Percentiles rank a stretch among this genome's conserved stretches.
Evolutionary conservation across 1,140 invertebrate genomes (phyloP).

Genomic region (Drosophila miranda): DNA sequence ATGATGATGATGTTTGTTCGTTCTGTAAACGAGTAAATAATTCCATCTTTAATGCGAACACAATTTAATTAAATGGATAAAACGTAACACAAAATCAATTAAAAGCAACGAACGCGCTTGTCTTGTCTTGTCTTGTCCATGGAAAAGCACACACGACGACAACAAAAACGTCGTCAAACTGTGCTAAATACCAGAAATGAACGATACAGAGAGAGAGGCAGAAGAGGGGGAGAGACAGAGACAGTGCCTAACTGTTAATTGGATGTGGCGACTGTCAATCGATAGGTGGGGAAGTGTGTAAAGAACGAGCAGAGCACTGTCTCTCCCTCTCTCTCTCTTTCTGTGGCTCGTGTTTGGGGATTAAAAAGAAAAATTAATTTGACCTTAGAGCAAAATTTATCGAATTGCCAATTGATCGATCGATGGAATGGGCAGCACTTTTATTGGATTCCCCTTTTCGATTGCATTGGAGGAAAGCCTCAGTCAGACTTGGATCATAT

Average conservation of each 20-base stretch:
- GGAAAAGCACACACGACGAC: slow-evolving; percentile 6
- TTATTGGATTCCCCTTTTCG: not conserved
- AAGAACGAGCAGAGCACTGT: slow-evolving; percentile 6
- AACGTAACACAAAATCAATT: slow-evolving; percentile 55
- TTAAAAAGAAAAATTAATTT: slow-evolving; percentile 2
- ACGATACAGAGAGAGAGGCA: slow-evolving; percentile 8
- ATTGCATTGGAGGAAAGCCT: too few relatives aligned
- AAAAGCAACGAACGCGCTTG: slow-evolving; percentile 15
- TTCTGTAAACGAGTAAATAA: slow-evolving; percentile 13
- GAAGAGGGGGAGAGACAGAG: slow-evolving; percentile 11
- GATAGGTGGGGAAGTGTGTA: slow-evolving; percentile 50
- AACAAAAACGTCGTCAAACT: slow-evolving; percentile 27
- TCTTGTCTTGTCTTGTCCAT: slow-evolving; percentile 21
- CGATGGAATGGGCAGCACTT: not conserved
- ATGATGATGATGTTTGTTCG: too few relatives aligned
- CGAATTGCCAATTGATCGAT: slow-evolving; percentile 26
- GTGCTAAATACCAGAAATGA: slow-evolving; percentile 58
- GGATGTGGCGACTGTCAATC: slow-evolving; percentile 57
- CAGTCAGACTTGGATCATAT: too few relatives aligned
- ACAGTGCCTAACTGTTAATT: slow-evolving; percentile 48
- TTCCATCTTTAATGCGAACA: slow-evolving; percentile 18
- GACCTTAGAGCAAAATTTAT: slow-evolving; percentile 31
- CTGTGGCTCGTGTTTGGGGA: slow-evolving; percentile 6
- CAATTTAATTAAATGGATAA: slow-evolving; percentile 43
- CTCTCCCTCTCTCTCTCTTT: not conserved